Base-by-base conservation (phyloP, 2,888 invertebrate genomes). In the Epinotia bilunana region DNA sequence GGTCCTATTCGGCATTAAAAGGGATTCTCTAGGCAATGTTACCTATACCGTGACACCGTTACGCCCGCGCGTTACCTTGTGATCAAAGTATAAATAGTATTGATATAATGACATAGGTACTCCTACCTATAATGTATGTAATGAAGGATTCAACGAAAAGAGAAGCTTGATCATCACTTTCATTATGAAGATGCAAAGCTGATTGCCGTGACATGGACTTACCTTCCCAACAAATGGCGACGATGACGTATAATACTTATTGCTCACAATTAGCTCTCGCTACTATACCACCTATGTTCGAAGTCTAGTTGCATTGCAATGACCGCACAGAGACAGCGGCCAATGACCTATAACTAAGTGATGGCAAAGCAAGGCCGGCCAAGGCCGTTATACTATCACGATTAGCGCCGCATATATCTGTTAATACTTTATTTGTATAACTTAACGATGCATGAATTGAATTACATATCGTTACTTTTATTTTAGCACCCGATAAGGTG, bases 361-460 rank as follows among this genome's bases (percentile, higher is more conserved):
- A 65, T 65, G 75, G 75, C 72, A 82, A 81, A 85, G 86, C 93
- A 92, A 93, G 93, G 92, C 89, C 93, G 88, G 78, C 83, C 92
- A 92, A 92, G 93, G 93, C 91, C 90, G 90, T 89, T 89, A 88
- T 86, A 84, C 86, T 82, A 82, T 82, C 81, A 83, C 82, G 74
- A 79, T 81, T 80, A 81, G 80, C 79, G 79, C 78, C 79, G 77
- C 77, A 79, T 77, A 75, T 72, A 67, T 73, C 77, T 79, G 81
- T 81, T 83, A 81, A 82, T 82, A 81, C 77, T 73, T 77, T 60
- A 58, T 33, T 49, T 65, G 58, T 23, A 70, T 16, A 76, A 71
- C 53, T 74, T 62, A 53, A 49, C 46, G 74, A 69, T 73, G 74
- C 67, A 62, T 61, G 39, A 20, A 39, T 46, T 61, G 39, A 20